Conservation (phyloP, 1,140 invertebrate genomes). For the Drosophila truncata region DNA sequence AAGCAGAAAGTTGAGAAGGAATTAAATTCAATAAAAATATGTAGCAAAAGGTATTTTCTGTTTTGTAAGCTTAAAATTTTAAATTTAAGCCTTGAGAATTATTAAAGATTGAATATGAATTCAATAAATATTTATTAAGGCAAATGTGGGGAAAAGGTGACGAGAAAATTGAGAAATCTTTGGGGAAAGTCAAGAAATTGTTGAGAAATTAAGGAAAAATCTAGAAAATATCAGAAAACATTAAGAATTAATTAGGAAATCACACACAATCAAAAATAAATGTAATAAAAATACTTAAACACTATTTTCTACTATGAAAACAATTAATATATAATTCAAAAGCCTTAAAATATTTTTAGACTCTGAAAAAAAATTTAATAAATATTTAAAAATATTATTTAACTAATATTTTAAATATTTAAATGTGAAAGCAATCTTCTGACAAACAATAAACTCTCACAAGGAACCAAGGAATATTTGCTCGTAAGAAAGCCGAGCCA, state of each 20-base stretch:
- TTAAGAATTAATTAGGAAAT: background rate
- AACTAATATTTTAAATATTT: too few relatives aligned
- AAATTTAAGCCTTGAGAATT: background rate
- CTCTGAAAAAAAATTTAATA: background rate
- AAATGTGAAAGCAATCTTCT: background rate
- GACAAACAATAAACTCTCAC: background rate
- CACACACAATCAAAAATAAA: background rate
- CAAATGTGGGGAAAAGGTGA: background rate
- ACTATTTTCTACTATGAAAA: background rate
- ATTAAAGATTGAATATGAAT: background rate
- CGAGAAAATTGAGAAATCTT: background rate
- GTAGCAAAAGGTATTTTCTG: background rate
- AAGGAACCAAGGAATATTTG: background rate
- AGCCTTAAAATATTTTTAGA: background rate
- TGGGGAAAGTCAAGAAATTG: background rate
- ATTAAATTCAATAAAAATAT: background rate
- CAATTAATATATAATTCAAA: background rate
- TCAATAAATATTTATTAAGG: background rate
- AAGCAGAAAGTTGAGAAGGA: fast-evolving
- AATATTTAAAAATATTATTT: too few relatives aligned
- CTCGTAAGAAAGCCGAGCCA: background rate
- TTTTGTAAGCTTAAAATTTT: too few relatives aligned
- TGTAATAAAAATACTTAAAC: background rate
- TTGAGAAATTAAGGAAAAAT: background rate
- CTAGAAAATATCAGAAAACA: background rate